Evolutionary conservation across 1,140 invertebrate species (phyloP).

Genomic region (Nylanderia fulva): DNA sequence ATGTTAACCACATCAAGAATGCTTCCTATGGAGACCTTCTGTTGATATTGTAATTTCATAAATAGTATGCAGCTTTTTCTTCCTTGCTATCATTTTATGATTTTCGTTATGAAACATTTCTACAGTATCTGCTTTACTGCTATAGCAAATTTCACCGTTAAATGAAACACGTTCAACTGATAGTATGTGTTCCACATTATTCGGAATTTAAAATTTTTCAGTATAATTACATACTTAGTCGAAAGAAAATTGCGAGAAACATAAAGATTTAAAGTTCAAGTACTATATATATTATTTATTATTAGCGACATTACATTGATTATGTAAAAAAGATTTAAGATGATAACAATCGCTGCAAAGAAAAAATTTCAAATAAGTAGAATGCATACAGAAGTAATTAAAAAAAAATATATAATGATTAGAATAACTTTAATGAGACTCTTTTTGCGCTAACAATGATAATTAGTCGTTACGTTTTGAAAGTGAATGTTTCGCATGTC

Average conservation of each 20-base stretch:
- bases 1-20: conserved; percentile 22
- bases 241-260: background rate
- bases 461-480: background rate
- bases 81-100: background rate
- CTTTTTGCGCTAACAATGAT: background rate
- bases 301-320: background rate
- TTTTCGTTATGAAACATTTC: conserved; percentile 18
- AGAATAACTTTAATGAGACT: background rate
- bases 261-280: background rate
- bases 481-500: background rate
- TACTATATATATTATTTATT: no score
- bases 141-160: conserved; percentile 17
- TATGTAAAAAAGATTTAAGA: background rate
- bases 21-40: conserved; percentile 10
- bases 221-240: background rate
- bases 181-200: background rate
- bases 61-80: conserved; percentile 40
- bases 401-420: background rate
- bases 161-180: conserved; percentile 8
- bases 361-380: background rate
- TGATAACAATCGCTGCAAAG: background rate
- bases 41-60: background rate
- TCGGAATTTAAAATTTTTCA: conserved; percentile 4
- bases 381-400: background rate
- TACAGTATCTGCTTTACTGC: background rate